These are phyloP conservation scores for Varroa destructor DNA, from an alignment of 1,140 invertebrate genomes.

Conservation along the genomic window DNA sequence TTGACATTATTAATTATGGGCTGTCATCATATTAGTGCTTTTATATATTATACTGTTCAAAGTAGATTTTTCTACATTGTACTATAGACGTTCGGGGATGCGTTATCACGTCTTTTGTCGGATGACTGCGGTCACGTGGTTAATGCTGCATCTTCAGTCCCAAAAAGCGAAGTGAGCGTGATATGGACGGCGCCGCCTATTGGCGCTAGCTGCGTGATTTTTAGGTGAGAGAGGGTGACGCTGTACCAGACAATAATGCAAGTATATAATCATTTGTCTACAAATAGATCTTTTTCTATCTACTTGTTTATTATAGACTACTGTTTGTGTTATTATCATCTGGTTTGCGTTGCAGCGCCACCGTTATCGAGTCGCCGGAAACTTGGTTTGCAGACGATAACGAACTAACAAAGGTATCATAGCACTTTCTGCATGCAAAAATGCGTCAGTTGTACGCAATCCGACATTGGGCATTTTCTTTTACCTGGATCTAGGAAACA, in stretches of 20 bases:
- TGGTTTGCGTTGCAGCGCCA: conserved; percentile 50
- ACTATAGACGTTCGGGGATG: conserved; percentile 60
- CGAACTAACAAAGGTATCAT: conserved; percentile 55
- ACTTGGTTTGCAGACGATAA: conserved; percentile 83
- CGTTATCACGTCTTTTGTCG: conserved; percentile 55
- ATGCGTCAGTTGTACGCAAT: too few species aligned
- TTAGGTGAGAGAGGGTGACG: conserved; percentile 46
- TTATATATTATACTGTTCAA: too few species aligned
- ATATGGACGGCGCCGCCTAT: conserved; percentile 71
- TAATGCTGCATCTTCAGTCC: conserved; percentile 56
- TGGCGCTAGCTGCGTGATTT: conserved; percentile 67
- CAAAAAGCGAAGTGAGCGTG: conserved; percentile 72
- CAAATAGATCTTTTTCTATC: not conserved
- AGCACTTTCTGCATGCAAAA: too few species aligned
- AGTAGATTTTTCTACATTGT: conserved; percentile 40
- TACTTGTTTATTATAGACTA: not conserved
- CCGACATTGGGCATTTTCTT: too few species aligned
- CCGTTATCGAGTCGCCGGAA: conserved; percentile 65
- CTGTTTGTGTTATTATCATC: too few species aligned
- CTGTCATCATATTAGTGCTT: too few species aligned
- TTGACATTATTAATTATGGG: too few species aligned
- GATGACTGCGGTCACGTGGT: conserved; percentile 75
- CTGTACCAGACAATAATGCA: too few species aligned
- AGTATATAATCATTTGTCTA: too few species aligned
- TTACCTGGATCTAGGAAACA: too few species aligned